Percentiles rank a stretch among this genome's conserved stretches.
Conservation (phyloP, 2,797 vertebrate species). For the Aeoliscus strigatus region DNA sequence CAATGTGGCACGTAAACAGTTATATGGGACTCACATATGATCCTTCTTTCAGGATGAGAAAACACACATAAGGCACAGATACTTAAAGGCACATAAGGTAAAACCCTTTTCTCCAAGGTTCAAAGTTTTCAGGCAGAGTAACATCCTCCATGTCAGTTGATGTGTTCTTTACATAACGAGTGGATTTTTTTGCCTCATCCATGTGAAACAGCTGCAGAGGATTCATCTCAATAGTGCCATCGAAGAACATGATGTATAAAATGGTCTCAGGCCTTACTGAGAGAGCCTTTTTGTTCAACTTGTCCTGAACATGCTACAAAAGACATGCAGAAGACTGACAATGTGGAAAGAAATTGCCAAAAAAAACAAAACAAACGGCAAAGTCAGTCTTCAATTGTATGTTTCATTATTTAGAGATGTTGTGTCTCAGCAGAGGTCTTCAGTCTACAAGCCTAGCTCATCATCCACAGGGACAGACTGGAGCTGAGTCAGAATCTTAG, state of each 20-base stretch:
- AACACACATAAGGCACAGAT: constrained; percentile 15
- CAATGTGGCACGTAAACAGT: constrained; percentile 8
- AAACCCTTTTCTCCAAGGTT: background rate
- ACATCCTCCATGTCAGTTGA: constrained; percentile 6
- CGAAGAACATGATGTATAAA: constrained; percentile 12
- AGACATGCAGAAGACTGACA: constrained; percentile 3
- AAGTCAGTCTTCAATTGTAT: constrained; percentile 4
- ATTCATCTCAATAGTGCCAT: constrained; percentile 29
- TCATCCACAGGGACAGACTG: constrained; percentile 89
- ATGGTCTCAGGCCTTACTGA: background rate
- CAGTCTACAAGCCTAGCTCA: constrained; percentile 72
- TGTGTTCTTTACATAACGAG: constrained; percentile 1
- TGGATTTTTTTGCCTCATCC: constrained; percentile 1
- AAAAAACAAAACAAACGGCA: constrained; percentile 5
- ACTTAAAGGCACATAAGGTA: background rate
- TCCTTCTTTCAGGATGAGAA: constrained; percentile 22
- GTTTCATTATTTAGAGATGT: constrained; percentile 8
- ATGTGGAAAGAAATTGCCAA: constrained; percentile 2
- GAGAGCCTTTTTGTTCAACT: constrained; percentile 6
- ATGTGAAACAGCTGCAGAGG: constrained; percentile 18
- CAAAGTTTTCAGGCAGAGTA: constrained; percentile 3
- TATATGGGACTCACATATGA: constrained; percentile 5
- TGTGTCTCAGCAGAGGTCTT: constrained; percentile 7
- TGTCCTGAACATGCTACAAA: constrained; percentile 4
- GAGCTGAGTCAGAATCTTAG: constrained; percentile 86